Percentiles rank a stretch among this genome's conserved stretches.
These are phyloP conservation scores for Platyrinchus mystaceus DNA, from an alignment of 2,797 vertebrate species.

Conservation along the genomic window DNA sequence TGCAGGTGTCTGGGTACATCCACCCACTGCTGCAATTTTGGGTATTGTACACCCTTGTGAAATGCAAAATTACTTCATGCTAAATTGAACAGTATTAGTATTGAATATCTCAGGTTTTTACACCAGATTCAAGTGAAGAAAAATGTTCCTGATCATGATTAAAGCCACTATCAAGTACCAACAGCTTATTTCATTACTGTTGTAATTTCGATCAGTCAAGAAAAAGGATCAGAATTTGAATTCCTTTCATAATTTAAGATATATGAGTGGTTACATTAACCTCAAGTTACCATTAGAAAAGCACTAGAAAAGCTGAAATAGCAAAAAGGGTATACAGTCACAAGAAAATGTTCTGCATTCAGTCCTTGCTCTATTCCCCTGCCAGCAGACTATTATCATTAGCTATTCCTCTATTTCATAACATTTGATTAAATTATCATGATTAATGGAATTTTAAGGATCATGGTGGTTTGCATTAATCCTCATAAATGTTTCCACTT, in stretches of 20 bases:
- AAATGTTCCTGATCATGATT: not conserved
- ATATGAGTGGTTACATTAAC: not conserved
- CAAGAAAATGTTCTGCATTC: not conserved
- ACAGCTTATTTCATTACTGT: not conserved
- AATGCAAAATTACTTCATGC: not conserved
- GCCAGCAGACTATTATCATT: not conserved
- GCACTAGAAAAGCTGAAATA: not conserved
- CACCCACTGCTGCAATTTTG: not conserved
- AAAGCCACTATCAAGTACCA: not conserved
- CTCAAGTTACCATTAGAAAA: not conserved
- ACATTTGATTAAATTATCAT: not conserved
- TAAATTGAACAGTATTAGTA: not conserved
- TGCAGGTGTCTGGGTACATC: not conserved
- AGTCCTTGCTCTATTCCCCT: not conserved
- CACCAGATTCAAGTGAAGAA: not conserved
- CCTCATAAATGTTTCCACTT: not conserved
- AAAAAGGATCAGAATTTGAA: not conserved
- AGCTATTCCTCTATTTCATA: not conserved
- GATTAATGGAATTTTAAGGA: not conserved
- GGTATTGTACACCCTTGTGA: not conserved
- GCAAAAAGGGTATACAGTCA: not conserved
- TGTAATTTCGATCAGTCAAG: not conserved
- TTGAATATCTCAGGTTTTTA: accelerated
- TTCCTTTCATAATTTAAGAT: not conserved
- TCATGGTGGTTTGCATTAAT: not conserved